A percentile compares a stretch with the other conserved stretches of the same genome.
These are phyloP conservation scores for Alethe diademata DNA, from an alignment of 2,113 vertebrate species.

Conservation along the genomic window DNA sequence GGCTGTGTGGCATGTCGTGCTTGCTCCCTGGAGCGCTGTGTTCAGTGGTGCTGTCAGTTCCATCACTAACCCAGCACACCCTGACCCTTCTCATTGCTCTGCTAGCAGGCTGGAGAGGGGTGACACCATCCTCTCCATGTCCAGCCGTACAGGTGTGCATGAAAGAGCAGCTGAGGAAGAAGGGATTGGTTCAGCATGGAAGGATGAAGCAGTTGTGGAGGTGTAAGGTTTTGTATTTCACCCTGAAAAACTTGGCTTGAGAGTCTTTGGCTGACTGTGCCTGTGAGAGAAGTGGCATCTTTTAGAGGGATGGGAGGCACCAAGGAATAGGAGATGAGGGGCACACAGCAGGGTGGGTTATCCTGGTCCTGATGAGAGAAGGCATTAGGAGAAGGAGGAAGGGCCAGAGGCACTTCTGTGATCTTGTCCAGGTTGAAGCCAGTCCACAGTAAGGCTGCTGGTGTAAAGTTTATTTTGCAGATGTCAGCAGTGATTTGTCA, in stretches of 20 bases:
- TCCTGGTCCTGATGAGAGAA: rapidly evolving
- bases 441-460: background rate
- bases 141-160: background rate
- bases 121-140: rapidly evolving
- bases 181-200: background rate
- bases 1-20: background rate
- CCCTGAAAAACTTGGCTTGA: background rate
- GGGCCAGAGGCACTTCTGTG: background rate
- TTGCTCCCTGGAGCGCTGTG: rapidly evolving
- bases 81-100: background rate
- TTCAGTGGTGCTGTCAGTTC: background rate
- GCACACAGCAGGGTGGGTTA: background rate
- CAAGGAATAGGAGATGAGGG: background rate
- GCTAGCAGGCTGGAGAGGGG: background rate
- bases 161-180: background rate
- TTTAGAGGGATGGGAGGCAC: background rate
- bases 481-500: background rate
- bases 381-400: background rate
- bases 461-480: background rate
- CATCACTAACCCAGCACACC: background rate
- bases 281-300: background rate
- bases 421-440: background rate
- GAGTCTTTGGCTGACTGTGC: background rate
- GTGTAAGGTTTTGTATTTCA: background rate
- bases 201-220: background rate